A percentile compares a stretch with the other conserved stretches of the same genome.
Conservation (phyloP, 2,797 vertebrate genomes). For the Gobionotothen gibberifrons region DNA sequence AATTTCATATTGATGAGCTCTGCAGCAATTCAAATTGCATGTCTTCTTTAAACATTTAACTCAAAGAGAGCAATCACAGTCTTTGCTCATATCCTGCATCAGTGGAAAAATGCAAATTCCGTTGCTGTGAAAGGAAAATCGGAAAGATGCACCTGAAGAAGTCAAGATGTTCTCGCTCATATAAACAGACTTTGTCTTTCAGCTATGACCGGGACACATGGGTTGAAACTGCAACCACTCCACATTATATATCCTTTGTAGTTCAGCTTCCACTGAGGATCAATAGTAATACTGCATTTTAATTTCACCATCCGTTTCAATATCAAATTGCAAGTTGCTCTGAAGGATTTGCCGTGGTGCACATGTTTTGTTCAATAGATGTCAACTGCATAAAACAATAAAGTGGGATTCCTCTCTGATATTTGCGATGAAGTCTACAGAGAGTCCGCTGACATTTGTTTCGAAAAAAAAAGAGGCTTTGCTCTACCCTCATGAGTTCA, state of each 20-base stretch:
- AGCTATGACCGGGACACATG: conserved; percentile 31
- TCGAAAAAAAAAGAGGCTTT: conserved; percentile 18
- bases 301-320: conserved; percentile 62
- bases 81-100: conserved; percentile 83
- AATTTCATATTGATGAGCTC: conserved; percentile 88
- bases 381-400: conserved; percentile 48
- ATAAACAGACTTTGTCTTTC: conserved; percentile 39
- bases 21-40: conserved; percentile 84
- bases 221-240: conserved; percentile 32
- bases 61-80: conserved; percentile 84
- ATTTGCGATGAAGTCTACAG: conserved; percentile 39
- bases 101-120: conserved; percentile 85
- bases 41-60: conserved; percentile 88
- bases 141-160: conserved; percentile 75
- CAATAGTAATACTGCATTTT: conserved; percentile 55
- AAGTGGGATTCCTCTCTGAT: conserved; percentile 31
- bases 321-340: conserved; percentile 43
- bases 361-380: conserved; percentile 38
- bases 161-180: conserved; percentile 56
- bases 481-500: conserved; percentile 3
- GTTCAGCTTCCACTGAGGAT: conserved; percentile 45
- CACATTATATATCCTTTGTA: conserved; percentile 42
- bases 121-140: conserved; percentile 76
- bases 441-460: conserved; percentile 39
- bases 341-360: conserved; percentile 37